These are phyloP conservation scores for Yponomeuta evonymella DNA, from an alignment of 2,888 invertebrate species.

Conservation along the genomic window DNA sequence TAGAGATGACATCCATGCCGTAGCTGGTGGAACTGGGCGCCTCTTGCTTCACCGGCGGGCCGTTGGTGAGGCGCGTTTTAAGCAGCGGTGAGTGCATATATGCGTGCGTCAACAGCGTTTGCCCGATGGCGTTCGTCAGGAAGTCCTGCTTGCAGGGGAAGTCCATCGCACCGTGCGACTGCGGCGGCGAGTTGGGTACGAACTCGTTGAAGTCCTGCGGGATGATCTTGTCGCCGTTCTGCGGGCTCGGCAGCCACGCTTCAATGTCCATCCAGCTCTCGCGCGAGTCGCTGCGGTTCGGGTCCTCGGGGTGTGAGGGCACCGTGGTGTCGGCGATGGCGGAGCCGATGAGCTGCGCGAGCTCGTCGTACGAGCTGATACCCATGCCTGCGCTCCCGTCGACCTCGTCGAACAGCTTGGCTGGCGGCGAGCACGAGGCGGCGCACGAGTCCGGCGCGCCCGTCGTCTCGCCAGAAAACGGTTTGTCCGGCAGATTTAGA, in stretches of 20 bases:
- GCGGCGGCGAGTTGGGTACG: conserved; percentile 78
- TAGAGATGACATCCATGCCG: conserved; percentile 81
- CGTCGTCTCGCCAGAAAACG: conserved; percentile 71
- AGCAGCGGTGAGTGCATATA: conserved; percentile 82
- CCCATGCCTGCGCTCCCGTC: conserved; percentile 64
- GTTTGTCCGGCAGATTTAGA: conserved; percentile 71
- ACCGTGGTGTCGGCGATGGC: conserved; percentile 93
- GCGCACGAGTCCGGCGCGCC: conserved; percentile 76
- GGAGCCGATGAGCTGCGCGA: conserved; percentile 90
- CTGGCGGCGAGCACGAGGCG: conserved; percentile 68
- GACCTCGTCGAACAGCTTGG: conserved; percentile 68
- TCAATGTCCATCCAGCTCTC: conserved; percentile 92
- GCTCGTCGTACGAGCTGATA: conserved; percentile 86
- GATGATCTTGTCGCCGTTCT: conserved; percentile 81
- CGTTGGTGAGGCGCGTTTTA: conserved; percentile 87
- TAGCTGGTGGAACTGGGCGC: conserved; percentile 86
- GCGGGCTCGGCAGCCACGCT: conserved; percentile 88
- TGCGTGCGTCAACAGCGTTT: conserved; percentile 84
- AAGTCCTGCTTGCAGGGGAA: conserved; percentile 70
- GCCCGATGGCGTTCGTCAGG: conserved; percentile 70
- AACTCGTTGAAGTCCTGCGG: conserved; percentile 83
- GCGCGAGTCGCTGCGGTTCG: conserved; percentile 71
- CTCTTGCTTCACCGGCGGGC: conserved; percentile 83
- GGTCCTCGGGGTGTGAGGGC: conserved; percentile 80
- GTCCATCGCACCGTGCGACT: conserved; percentile 68